phyloP scores from a whole-genome alignment of 2,888 invertebrate species.

The Terebella lapidaria region DNA sequence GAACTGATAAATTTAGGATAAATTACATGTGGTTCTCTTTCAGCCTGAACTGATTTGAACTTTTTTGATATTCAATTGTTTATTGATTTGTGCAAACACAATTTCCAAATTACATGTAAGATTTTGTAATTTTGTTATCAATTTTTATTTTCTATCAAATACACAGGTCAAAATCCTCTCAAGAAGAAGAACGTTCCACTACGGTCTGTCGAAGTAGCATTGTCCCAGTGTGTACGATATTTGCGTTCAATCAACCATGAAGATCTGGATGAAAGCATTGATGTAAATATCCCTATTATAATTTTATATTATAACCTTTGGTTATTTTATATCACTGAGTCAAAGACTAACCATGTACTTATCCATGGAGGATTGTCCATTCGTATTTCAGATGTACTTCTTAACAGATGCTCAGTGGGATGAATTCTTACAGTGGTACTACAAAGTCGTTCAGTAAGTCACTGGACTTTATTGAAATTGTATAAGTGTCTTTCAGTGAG shows the following conservation, averaged over 20 bases:
- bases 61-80: too few species aligned
- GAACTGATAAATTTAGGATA: too few species aligned
- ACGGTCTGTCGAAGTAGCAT: constrained; percentile 53
- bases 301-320: neutral
- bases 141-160: neutral
- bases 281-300: constrained; percentile 11
- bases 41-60: too few species aligned
- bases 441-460: constrained; percentile 61
- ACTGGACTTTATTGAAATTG: too few species aligned
- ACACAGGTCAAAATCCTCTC: neutral
- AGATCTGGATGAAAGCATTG: constrained; percentile 63
- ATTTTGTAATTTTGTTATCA: too few species aligned
- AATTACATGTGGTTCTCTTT: too few species aligned
- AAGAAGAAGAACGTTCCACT: constrained; percentile 60
- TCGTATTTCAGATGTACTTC: neutral
- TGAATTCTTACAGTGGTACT: constrained; percentile 71
- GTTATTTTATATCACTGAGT: neutral
- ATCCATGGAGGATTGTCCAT: too few species aligned
- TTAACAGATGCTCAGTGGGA: constrained; percentile 69
- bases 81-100: too few species aligned
- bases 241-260: constrained; percentile 63
- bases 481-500: too few species aligned
- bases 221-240: constrained; percentile 63
- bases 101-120: too few species aligned
- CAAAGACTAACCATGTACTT: too few species aligned